Evolutionary conservation across 2,113 vertebrate genomes (phyloP).

Genomic region (Stigmatopora nigra): DNA sequence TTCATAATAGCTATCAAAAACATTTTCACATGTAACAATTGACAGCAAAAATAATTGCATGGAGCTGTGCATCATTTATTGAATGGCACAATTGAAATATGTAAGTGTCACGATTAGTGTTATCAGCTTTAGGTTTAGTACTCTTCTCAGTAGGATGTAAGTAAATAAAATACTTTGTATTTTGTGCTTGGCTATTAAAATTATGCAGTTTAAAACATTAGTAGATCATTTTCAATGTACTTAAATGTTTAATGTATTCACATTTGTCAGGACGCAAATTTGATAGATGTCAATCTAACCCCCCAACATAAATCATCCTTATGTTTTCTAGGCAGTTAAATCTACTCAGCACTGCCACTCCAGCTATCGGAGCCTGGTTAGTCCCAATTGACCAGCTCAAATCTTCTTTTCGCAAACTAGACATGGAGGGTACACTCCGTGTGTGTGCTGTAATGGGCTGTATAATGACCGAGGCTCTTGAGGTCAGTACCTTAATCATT

Average conservation of each 20-base stretch:
- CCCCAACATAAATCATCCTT: not conserved
- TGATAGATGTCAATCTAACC: not conserved
- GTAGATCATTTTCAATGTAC: not conserved
- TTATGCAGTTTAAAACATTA: not conserved
- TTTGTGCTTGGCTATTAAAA: too few species aligned
- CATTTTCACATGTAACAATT: too few species aligned
- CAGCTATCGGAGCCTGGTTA: slow-evolving; percentile 93
- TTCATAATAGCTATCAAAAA: not conserved
- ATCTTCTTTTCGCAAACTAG: slow-evolving; percentile 85
- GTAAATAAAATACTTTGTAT: too few species aligned
- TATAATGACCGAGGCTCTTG: slow-evolving; percentile 96
- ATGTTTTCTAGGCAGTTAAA: slow-evolving; percentile 80
- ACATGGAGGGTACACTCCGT: slow-evolving; percentile 85
- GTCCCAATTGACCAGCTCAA: slow-evolving; percentile 98
- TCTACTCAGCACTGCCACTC: slow-evolving; percentile 92
- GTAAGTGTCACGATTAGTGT: not conserved
- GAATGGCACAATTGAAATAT: not conserved
- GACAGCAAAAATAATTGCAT: not conserved
- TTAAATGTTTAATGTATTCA: not conserved
- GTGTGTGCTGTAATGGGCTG: slow-evolving; percentile 98
- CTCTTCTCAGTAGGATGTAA: too few species aligned
- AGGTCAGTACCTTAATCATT: slow-evolving; percentile 65
- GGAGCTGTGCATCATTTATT: not conserved
- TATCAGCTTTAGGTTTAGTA: not conserved
- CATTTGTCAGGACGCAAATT: not conserved